Evolutionary conservation across 2,888 invertebrate species (phyloP).

Genomic region (Drosophila infuscata): DNA sequence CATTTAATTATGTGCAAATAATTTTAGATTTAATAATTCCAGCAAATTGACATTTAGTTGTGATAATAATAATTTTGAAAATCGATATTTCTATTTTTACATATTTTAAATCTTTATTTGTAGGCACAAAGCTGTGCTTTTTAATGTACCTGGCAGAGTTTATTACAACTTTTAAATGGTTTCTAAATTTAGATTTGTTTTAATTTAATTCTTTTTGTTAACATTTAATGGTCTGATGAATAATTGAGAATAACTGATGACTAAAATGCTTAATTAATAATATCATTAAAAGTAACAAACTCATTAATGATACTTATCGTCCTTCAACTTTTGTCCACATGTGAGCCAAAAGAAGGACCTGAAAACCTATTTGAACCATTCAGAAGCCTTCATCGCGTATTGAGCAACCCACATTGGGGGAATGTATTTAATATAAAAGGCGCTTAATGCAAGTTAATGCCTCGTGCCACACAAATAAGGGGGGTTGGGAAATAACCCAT

Average conservation of each 20-base stretch:
- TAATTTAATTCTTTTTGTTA: neutral
- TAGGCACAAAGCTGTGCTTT: neutral
- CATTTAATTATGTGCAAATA: neutral
- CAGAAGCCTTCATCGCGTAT: neutral
- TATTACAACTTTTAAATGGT: neutral
- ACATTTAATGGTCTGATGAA: neutral
- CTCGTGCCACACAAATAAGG: slow-evolving; percentile 19
- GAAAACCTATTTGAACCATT: slow-evolving; percentile 25
- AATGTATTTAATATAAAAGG: slow-evolving; percentile 17
- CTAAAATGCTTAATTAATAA: neutral
- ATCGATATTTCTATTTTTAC: neutral
- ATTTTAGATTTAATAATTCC: neutral
- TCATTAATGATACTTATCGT: neutral
- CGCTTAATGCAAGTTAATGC: slow-evolving; percentile 58
- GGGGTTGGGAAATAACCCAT: no score
- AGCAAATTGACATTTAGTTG: no score
- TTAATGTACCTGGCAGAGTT: neutral
- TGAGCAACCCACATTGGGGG: slow-evolving; percentile 4
- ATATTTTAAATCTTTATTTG: neutral
- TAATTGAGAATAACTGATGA: neutral
- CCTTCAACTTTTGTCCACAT: neutral
- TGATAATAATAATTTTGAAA: neutral
- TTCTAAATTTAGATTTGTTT: neutral
- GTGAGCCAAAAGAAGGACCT: neutral
- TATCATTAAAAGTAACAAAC: neutral